These are phyloP conservation scores for Pediacus dermestoides DNA, from an alignment of 2,888 invertebrate species.

Conservation along the genomic window DNA sequence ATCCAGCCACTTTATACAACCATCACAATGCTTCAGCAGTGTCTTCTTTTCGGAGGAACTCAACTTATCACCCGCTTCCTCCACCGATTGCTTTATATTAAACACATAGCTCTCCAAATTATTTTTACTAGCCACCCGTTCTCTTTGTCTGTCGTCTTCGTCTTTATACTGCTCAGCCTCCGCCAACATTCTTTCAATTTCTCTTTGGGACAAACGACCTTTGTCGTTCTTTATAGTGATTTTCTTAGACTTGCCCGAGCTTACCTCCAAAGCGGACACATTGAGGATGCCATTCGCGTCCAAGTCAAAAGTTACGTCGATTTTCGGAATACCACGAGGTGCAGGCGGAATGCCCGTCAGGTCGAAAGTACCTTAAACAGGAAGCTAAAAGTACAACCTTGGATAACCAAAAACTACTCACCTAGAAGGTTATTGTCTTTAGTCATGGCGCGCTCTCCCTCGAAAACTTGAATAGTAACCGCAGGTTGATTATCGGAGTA, in stretches of 20 bases:
- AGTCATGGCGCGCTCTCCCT: slow-evolving; percentile 57
- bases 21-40: slow-evolving; percentile 55
- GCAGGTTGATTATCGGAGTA: slow-evolving; percentile 78
- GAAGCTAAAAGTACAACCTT: not conserved
- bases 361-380: slow-evolving; percentile 49
- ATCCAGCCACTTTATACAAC: slow-evolving; percentile 69
- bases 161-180: slow-evolving; percentile 70
- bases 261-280: slow-evolving; percentile 54
- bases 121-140: slow-evolving; percentile 68
- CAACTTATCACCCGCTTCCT: slow-evolving; percentile 63
- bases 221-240: slow-evolving; percentile 83
- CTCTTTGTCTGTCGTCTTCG: slow-evolving; percentile 67
- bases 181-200: slow-evolving; percentile 75
- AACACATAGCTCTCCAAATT: slow-evolving; percentile 69
- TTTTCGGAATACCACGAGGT: slow-evolving; percentile 54
- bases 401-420: slow-evolving; percentile 47
- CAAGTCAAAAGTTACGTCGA: slow-evolving; percentile 65
- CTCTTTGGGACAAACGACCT: slow-evolving; percentile 74
- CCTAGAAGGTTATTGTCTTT: slow-evolving; percentile 54
- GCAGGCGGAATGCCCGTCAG: slow-evolving; percentile 56
- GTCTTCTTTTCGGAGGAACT: slow-evolving; percentile 51
- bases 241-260: slow-evolving; percentile 64
- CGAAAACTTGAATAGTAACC: slow-evolving; percentile 70
- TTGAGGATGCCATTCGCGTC: slow-evolving; percentile 73
- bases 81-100: slow-evolving; percentile 64